These are phyloP conservation scores for Ctenoplectra terminalis DNA, from an alignment of 1,140 invertebrate species.

Conservation along the genomic window DNA sequence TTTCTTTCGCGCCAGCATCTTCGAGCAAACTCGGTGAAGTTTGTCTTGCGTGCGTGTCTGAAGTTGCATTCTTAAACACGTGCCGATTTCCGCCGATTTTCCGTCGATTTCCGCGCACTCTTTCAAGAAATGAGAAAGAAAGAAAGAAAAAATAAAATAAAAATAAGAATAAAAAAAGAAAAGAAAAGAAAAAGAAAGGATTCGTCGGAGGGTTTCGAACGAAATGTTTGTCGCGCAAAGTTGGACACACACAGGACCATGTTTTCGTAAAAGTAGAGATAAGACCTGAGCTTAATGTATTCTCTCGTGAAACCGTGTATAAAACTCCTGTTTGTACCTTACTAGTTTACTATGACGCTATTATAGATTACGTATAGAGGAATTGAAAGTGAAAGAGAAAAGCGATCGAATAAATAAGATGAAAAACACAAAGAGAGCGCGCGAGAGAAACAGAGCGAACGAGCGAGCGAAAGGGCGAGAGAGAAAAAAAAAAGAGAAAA, in stretches of 20 bases:
- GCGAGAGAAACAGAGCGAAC: slow-evolving; percentile 4
- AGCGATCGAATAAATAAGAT: slow-evolving; percentile 9
- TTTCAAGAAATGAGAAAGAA: neutral
- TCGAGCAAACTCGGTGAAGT: slow-evolving; percentile 2
- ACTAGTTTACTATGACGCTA: slow-evolving; percentile 70
- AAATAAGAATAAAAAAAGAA: no score
- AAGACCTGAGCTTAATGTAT: slow-evolving; percentile 76
- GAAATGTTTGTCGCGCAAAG: slow-evolving; percentile 32
- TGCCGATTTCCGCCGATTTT: slow-evolving; percentile 1
- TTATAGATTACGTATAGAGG: slow-evolving; percentile 65
- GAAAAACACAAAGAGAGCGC: slow-evolving; percentile 15
- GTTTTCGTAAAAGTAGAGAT: slow-evolving; percentile 68
- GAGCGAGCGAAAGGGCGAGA: slow-evolving; percentile 13
- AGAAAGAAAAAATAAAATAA: no score
- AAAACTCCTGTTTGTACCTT: slow-evolving; percentile 77
- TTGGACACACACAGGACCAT: slow-evolving; percentile 61
- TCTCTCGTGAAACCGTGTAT: slow-evolving; percentile 67
- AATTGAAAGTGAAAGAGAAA: slow-evolving; percentile 28
- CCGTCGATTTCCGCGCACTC: neutral
- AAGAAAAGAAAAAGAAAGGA: no score
- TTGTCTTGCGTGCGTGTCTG: slow-evolving; percentile 22
- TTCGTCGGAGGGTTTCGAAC: neutral
- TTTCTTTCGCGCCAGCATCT: neutral
- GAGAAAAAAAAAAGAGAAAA: slow-evolving; percentile 3
- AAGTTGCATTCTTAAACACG: slow-evolving; percentile 9